Evolutionary conservation across 1,140 invertebrate species (phyloP), one percentile per base, ranked within the genome.

Genomic region (Zelostemma sp.): DNA sequence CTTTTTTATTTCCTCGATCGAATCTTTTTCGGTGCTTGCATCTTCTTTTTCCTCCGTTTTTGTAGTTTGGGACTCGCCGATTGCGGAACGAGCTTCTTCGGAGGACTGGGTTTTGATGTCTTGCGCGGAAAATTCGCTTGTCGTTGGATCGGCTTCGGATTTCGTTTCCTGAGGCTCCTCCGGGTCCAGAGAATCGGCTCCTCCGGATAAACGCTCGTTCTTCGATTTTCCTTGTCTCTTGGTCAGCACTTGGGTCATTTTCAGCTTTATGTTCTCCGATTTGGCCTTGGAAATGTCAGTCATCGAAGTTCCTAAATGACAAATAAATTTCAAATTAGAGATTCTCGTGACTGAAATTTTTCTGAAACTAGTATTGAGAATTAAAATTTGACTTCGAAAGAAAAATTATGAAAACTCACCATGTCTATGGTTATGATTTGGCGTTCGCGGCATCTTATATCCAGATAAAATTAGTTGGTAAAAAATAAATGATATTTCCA

Each of bases 121-220:
- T 49, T 15, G 8, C 14, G 1, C 16, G 8, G 35, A 18, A 28
- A 50, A 51, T 50, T 60, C 16, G 14, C 58, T 35, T 41, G 16
- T 45, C 1, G 46, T 2, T 11, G 1, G 45, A 41, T 15, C 33
- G 18, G 31, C 28, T 14, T 38, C 35, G n/a, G 35, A 11, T 5
- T 2, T 11, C n/a, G 11, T 38, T 38, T 31, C 28, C 11, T 31
- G 5, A 31, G n/a, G n/a, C n/a, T 14, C 35, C 21, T 19, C 17
- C 16, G 1, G 8, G 31, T 62, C 59, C 2, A 21, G 11, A 6
- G 43, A 40, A 62, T 62, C 59, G 0, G 67, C 72, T 12, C 78
- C 77, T 17, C 75, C 77, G 12, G 65, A 12, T 19, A 80, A 53
- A 50, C 75, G 73, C 21, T 48, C 47, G 8, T 5, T 38, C 12